A percentile compares a stretch with the other conserved stretches of the same genome.
Conservation (phyloP, 92 coral and sea anemone species). For the Muricea muricata region DNA sequence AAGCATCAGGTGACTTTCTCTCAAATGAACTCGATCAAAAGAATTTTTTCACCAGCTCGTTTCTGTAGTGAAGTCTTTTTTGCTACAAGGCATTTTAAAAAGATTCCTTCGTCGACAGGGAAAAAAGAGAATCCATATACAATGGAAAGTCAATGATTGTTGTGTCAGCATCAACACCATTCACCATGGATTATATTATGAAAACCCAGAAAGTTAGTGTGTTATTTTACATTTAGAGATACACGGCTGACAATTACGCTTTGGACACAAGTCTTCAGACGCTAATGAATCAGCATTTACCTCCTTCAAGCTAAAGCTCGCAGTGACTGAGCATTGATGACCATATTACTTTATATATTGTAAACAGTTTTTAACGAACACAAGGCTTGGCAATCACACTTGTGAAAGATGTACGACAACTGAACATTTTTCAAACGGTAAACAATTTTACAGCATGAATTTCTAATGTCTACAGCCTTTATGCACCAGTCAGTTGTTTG, state of each 20-base stretch:
- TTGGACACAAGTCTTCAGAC: constrained; percentile 12
- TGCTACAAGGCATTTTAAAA: constrained; percentile 62
- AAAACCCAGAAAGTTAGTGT: constrained; percentile 57
- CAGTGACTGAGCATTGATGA: too few species aligned
- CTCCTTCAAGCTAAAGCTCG: too few species aligned
- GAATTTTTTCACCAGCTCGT: constrained; percentile 64
- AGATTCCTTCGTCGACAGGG: constrained; percentile 45
- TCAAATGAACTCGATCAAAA: constrained; percentile 60
- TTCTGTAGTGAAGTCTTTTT: constrained; percentile 61
- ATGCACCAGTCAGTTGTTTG: too few species aligned
- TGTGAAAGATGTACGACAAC: too few species aligned
- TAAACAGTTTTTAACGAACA: too few species aligned
- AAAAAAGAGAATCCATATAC: constrained; percentile 32
- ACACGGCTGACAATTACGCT: constrained; percentile 6
- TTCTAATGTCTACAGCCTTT: too few species aligned
- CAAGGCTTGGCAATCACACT: too few species aligned
- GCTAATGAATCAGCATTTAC: neutral
- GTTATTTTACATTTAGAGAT: constrained; percentile 1
- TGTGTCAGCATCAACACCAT: constrained; percentile 67
- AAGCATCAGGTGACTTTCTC: constrained; percentile 39
- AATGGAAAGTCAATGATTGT: constrained; percentile 23
- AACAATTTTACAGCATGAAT: too few species aligned
- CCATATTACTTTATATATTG: too few species aligned
- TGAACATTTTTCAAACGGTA: too few species aligned
- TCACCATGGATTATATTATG: constrained; percentile 64